These are phyloP conservation scores for Neodiprion pinetum DNA, from an alignment of 1,140 invertebrate genomes.

Conservation along the genomic window DNA sequence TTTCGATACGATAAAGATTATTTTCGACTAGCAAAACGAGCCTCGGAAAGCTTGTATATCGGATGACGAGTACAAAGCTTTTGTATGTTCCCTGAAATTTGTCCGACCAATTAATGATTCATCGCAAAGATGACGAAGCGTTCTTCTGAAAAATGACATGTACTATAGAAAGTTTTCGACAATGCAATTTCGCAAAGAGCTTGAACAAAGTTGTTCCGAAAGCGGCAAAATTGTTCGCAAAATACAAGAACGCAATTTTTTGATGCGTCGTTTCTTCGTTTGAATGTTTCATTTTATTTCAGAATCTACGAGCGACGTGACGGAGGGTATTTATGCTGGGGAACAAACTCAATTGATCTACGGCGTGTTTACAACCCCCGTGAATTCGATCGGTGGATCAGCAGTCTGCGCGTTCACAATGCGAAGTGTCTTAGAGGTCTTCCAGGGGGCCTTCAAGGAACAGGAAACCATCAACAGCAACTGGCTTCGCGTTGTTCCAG, in stretches of 20 bases:
- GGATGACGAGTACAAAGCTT: too few relatives aligned
- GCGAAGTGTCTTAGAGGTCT: conserved; percentile 86
- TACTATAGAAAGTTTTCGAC: too few relatives aligned
- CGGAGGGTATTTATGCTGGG: conserved; percentile 73
- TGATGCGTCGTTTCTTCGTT: background rate
- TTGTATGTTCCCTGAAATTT: too few relatives aligned
- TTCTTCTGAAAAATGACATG: too few relatives aligned
- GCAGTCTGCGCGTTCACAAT: conserved; percentile 96
- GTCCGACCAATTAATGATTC: too few relatives aligned
- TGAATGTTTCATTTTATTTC: conserved; percentile 42
- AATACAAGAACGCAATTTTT: background rate
- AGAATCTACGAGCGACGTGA: conserved; percentile 81
- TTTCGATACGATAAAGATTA: too few relatives aligned
- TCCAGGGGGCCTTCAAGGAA: conserved; percentile 92
- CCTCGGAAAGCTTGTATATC: too few relatives aligned
- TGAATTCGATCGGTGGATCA: conserved; percentile 93
- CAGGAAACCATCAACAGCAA: conserved; percentile 91
- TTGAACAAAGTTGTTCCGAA: too few relatives aligned
- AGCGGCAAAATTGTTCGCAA: too few relatives aligned
- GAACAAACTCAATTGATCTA: conserved; percentile 83
- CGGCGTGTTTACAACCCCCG: conserved; percentile 94
- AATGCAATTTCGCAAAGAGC: too few relatives aligned
- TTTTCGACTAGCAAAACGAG: too few relatives aligned
- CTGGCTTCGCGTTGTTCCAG: conserved; percentile 84
- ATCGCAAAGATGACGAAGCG: too few relatives aligned